Evolutionary conservation across 2,113 vertebrate genomes (phyloP), one percentile per base, ranked within the genome.

Genomic region (Hemicordylus capensis): DNA sequence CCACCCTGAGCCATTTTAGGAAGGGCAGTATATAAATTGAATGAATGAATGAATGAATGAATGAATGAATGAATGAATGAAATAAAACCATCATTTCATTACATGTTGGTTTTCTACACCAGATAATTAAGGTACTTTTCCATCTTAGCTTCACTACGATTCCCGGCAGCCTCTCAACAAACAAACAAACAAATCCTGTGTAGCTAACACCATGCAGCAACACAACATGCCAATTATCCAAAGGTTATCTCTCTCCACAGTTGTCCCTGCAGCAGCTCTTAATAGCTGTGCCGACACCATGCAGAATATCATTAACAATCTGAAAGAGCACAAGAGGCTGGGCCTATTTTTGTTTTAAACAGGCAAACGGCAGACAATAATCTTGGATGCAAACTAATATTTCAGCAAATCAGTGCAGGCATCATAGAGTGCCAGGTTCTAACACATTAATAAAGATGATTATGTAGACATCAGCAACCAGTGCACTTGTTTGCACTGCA

Each of bases 281-380:
- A 89, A 90, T 37, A 85, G 80, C 51, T 85, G 34, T 84, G 31
- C 10, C 76, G 75, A 83, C 89, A 88, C 46, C 85, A 67, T 64
- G 73, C 22, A 85, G 59, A 90, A 86, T 84, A 69, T 85, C 86
- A 87, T 89, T 88, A 87, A 89, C 28, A 79, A 85, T 61, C 85
- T 76, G 66, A 70, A 66, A 73, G 34, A 37, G 63, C 56, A 84
- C 46, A 84, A 67, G 51, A 58, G 84, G 22, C 44, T 14, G 28
- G 78, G 66, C 90, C 88, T 83, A 83, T 81, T 77, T 17, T 89
- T 89, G 69, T 73, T 34, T 79, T 89, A 91, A 67, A 90, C 46
- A 87, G 85, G 54, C 48, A 87, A 88, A 67, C 20, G 85, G 91
- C 66, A 92, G 92, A 89, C 91, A 91, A 81, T 72, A n/a, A 77